Percentiles rank a stretch among this genome's conserved stretches.
Conservation (phyloP, 2,797 vertebrate species). For the Sciurus vulgaris region DNA sequence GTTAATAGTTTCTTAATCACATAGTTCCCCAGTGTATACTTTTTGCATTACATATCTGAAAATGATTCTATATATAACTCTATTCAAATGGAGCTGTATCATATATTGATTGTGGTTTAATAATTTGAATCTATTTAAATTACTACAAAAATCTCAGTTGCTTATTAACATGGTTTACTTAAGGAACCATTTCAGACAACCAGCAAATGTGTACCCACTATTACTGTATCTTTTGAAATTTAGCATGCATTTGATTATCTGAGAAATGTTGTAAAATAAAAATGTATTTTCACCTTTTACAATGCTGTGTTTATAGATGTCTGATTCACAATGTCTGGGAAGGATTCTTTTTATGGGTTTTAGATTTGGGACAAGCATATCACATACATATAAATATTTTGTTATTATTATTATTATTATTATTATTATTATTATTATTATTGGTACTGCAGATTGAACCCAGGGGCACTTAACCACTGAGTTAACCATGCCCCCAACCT, state of each 20-base stretch:
- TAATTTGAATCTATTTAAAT: conserved; percentile 15
- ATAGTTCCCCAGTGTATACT: background rate
- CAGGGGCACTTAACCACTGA: too few relatives aligned
- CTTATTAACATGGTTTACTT: background rate
- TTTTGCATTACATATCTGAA: background rate
- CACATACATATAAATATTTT: background rate
- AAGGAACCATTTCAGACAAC: background rate
- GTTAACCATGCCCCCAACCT: too few relatives aligned
- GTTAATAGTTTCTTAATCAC: background rate
- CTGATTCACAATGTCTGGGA: background rate
- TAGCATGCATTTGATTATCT: background rate
- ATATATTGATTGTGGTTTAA: background rate
- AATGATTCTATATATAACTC: background rate
- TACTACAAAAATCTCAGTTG: background rate
- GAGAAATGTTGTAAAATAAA: background rate
- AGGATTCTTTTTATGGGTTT: background rate
- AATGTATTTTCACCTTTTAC: background rate
- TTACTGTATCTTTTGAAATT: background rate
- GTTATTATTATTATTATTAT: too few relatives aligned
- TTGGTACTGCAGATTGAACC: too few relatives aligned
- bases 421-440: too few relatives aligned
- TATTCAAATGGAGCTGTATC: background rate
- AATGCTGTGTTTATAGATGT: background rate
- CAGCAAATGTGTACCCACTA: background rate
- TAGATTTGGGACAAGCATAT: background rate